Evolutionary conservation across 2,113 vertebrate species (phyloP), one percentile per base, ranked within the genome.

Genomic region (Ammodytes dubius): DNA sequence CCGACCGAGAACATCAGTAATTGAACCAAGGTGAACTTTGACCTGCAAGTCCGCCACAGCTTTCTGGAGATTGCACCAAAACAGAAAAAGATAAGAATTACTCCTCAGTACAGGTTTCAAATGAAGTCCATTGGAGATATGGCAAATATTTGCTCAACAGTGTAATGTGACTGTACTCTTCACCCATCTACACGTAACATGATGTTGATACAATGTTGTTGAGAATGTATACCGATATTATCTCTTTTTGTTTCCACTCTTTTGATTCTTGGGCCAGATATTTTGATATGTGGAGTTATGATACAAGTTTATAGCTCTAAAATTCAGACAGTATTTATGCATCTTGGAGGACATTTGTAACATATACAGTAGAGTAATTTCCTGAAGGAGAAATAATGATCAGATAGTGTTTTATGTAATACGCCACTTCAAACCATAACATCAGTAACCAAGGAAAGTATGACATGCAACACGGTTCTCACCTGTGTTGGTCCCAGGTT

Each of bases 371-470:
- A 15, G 50, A 37, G 2, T 43, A 14, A 39, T 39, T 43, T 19
- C 61, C 69, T 9, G 43, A 42, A 6, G 17, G 35, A 17, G 59
- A 65, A 75, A 70, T 39, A 52, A 37, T 64, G 50, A 13, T 66
- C 11, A 6, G 3, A 6, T 64, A 27, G n/a, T 50, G 47, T 72
- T 37, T 45, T 13, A 35, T 68, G 9, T 4, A 27, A 14, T 43
- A 40, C 17, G 6, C 6, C 4, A 14, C 47, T 58, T 19, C 13
- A 46, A 37, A 69, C 5, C 35, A n/a, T n/a, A 15, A 42, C 17
- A 68, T 7, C 14, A 0, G 39, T 10, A 42, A 37, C 14, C 47
- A 19, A 46, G 40, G n/a, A 14, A 8, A 14, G 39, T 56, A 54
- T 12, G 6, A 35, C 14, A 15, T 50, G 3, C 19, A 12, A 15